These are phyloP conservation scores for Zaprionus lineosus DNA, from an alignment of 2,888 invertebrate species.

Conservation along the genomic window DNA sequence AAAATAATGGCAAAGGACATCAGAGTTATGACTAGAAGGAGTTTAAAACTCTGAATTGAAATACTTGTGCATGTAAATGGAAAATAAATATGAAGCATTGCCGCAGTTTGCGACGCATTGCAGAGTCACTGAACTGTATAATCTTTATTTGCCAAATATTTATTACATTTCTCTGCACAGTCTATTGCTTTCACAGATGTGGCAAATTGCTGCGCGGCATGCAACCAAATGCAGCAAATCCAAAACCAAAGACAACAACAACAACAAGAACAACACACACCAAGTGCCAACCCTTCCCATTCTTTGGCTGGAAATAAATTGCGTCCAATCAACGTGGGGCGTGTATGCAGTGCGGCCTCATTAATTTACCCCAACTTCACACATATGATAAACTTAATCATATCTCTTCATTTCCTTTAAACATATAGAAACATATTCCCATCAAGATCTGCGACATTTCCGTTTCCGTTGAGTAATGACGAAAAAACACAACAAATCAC, in stretches of 20 bases:
- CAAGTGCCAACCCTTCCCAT: too few species aligned
- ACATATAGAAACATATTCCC: slow-evolving; percentile 3
- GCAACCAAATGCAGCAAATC: slow-evolving; percentile 40
- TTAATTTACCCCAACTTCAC: slow-evolving; percentile 50
- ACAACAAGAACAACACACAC: too few species aligned
- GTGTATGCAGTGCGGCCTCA: slow-evolving; percentile 65
- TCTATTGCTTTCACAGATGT: slow-evolving; percentile 5
- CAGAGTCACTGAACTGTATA: slow-evolving; percentile 61
- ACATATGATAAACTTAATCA: too few species aligned
- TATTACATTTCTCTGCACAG: slow-evolving; percentile 34
- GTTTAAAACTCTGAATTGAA: slow-evolving; percentile 46
- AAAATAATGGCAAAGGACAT: slow-evolving; percentile 48
- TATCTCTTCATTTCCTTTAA: not conserved
- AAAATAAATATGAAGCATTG: slow-evolving; percentile 55
- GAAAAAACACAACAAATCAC: too few species aligned
- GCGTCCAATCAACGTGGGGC: slow-evolving; percentile 43
- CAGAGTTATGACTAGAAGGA: slow-evolving; percentile 75
- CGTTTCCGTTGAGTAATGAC: slow-evolving; percentile 64
- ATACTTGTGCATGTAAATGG: slow-evolving; percentile 47
- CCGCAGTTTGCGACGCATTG: slow-evolving; percentile 55
- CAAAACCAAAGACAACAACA: not conserved
- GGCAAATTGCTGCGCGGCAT: slow-evolving; percentile 60
- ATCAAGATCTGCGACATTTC: slow-evolving; percentile 43
- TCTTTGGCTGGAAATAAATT: slow-evolving; percentile 35
- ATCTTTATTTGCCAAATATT: slow-evolving; percentile 53